Evolutionary conservation across 2,113 vertebrate species (phyloP).

Genomic region (Phalacrocorax pelagicus): DNA sequence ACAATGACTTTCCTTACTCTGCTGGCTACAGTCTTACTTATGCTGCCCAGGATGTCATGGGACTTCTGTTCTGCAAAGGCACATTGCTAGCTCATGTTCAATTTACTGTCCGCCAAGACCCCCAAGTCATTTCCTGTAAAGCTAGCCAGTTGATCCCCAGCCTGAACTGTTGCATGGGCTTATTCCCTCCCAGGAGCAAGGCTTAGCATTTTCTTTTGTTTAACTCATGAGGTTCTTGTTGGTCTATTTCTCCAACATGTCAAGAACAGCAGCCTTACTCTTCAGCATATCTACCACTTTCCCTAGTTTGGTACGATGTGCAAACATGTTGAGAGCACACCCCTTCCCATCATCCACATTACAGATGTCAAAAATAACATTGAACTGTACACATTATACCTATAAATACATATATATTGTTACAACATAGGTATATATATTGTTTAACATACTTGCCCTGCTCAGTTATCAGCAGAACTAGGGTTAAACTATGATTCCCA

Average conservation of each 20-base stretch:
- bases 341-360: background rate
- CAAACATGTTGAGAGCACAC: background rate
- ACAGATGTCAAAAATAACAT: background rate
- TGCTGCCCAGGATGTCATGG: background rate
- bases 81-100: background rate
- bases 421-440: background rate
- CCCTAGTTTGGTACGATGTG: background rate
- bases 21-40: background rate
- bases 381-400: background rate
- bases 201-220: background rate
- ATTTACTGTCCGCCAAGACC: background rate
- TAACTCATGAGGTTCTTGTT: background rate
- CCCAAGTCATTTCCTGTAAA: background rate
- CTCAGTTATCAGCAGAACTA: background rate
- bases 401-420: background rate
- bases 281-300: background rate
- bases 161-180: background rate
- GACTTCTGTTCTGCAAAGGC: background rate
- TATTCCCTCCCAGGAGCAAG: background rate
- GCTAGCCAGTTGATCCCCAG: background rate
- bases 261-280: background rate
- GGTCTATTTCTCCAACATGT: background rate
- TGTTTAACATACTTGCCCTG: background rate
- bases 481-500: background rate
- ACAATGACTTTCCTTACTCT: background rate